Evolutionary conservation across 2,797 vertebrate species (phyloP).

Genomic region (Catostomus latipinnis): DNA sequence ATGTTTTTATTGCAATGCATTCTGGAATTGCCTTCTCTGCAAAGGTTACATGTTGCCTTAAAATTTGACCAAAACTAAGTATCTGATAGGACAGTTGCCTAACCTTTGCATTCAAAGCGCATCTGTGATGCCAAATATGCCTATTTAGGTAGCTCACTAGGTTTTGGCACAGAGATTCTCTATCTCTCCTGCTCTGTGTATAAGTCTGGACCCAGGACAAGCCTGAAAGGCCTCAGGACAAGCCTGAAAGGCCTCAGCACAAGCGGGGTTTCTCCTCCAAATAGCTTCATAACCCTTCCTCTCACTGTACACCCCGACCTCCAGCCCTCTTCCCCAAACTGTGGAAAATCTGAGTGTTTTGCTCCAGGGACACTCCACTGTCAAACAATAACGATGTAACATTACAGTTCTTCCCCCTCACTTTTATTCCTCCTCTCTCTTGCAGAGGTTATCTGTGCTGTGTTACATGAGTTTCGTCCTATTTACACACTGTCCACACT

Average conservation of each 20-base stretch:
- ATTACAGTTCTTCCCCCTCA: constrained; percentile 42
- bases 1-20: not conserved
- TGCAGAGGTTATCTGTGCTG: too few species aligned
- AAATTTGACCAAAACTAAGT: too few species aligned
- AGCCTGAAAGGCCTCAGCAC: constrained; percentile 3
- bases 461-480: too few species aligned
- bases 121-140: too few species aligned
- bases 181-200: not conserved
- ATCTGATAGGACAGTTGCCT: too few species aligned
- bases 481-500: too few species aligned
- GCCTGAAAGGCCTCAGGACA: constrained; percentile 2
- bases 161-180: not conserved
- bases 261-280: constrained; percentile 22
- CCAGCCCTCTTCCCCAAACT: constrained; percentile 46
- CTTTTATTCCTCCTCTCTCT: too few species aligned
- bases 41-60: not conserved
- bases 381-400: constrained; percentile 55
- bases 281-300: not conserved
- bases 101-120: too few species aligned
- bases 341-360: constrained; percentile 60
- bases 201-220: constrained; percentile 16
- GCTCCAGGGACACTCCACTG: constrained; percentile 45
- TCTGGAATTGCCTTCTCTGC: not conserved
- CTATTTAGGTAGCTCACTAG: too few species aligned
- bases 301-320: constrained; percentile 11